Percentiles rank a stretch among this genome's conserved stretches.
phyloP scores from a whole-genome alignment of 1,140 invertebrate species.

The Ceratina australensis region DNA sequence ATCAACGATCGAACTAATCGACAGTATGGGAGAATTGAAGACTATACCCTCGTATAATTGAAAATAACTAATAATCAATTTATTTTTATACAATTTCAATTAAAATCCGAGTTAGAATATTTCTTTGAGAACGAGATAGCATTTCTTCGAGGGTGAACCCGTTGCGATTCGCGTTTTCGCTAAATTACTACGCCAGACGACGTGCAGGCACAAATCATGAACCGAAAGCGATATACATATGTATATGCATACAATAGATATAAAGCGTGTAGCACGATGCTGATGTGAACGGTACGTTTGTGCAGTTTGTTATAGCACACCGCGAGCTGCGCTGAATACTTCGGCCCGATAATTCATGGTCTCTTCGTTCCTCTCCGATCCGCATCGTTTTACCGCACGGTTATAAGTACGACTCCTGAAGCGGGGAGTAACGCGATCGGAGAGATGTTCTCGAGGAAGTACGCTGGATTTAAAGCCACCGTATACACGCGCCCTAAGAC shows the following conservation, averaged over 20 bases:
- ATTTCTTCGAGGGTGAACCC: not conserved
- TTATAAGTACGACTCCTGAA: slow-evolving; percentile 44
- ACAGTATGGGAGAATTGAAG: too few species aligned
- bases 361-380: not conserved
- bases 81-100: too few species aligned
- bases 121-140: not conserved
- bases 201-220: slow-evolving; percentile 15
- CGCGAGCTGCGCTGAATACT: slow-evolving; percentile 2
- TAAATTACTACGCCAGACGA: slow-evolving; percentile 34
- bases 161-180: slow-evolving; percentile 15
- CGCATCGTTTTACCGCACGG: slow-evolving; percentile 9
- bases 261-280: not conserved
- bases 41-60: too few species aligned
- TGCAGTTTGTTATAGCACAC: slow-evolving; percentile 21
- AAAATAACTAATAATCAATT: too few species aligned
- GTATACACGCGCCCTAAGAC: slow-evolving; percentile 5
- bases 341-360: slow-evolving; percentile 30
- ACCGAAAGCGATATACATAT: too few species aligned
- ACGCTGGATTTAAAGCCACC: slow-evolving; percentile 42
- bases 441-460: slow-evolving; percentile 60
- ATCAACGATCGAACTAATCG: too few species aligned
- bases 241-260: too few species aligned
- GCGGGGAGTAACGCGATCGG: slow-evolving; percentile 50
- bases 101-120: too few species aligned
- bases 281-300: slow-evolving; percentile 18